Evolutionary conservation across 2,113 vertebrate species (phyloP), one percentile per base, ranked within the genome.

Genomic region (Pholis gunnellus): DNA sequence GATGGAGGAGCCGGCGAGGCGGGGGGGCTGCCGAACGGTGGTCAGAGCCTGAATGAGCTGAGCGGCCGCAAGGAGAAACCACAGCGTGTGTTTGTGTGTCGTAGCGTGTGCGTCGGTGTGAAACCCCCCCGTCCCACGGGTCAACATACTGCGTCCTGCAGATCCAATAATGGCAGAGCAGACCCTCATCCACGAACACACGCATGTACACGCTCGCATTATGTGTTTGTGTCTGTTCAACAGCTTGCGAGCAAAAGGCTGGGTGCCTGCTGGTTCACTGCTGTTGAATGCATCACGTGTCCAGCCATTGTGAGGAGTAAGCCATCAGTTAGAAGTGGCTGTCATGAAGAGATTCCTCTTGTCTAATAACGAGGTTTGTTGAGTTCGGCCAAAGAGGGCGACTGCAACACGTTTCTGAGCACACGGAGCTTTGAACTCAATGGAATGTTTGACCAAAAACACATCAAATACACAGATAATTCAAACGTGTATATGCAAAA

Each of bases 21-120:
- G 27, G 75, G 54, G 81, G 73, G 52, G 81, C 60, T 79, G 61
- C 57, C 78, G 70, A 73, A 73, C 84, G 85, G 83, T 66, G 83
- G 90, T 89, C 85, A 89, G 75, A 75, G 79, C 0, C 87, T 75
- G 78, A 92, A 90, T 56, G 91, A 90, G 91, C 67, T 70, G 92
- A 81, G 85, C 13, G 5, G 88, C 93, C 89, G 10, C 90, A 88
- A 84, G 74, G 86, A 29, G 88, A 42, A 92, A 93, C 92, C 89
- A 54, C 92, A 91, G 89, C 57, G 77, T 86, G 82, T 84, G 79
- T 82, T 89, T 88, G 86, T 91, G 84, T 87, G 90, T 64, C 11
- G 38, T 15, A 74, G 81, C 63, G 29, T 74, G 75, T 86, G 81
- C 78, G 29, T 72, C 31, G 69, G 82, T 79, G 89, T 87, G 80